Percentiles rank a stretch among this genome's conserved stretches.
phyloP scores from a whole-genome alignment of 1,140 invertebrate genomes.

The Maconellicoccus hirsutus region DNA sequence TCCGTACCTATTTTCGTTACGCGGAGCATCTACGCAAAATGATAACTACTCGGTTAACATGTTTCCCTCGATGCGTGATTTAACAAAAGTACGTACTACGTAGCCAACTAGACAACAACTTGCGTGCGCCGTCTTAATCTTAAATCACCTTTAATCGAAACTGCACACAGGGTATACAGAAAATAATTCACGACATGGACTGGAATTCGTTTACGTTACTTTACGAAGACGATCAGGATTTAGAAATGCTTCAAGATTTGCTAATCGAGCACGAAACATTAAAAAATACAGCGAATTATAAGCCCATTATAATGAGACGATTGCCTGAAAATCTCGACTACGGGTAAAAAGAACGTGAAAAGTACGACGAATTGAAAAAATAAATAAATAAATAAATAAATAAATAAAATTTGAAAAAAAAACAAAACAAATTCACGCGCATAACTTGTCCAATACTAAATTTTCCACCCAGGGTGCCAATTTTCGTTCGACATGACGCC shows the following conservation, averaged over 20 bases:
- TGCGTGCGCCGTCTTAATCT: too few relatives aligned
- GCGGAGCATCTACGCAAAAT: not conserved
- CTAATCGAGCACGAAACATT: not conserved
- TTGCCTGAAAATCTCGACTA: not conserved
- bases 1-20: not conserved
- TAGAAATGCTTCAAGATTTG: not conserved
- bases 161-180: not conserved
- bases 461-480: too few relatives aligned
- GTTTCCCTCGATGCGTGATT: not conserved
- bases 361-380: too few relatives aligned
- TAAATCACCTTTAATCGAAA: too few relatives aligned
- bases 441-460: too few relatives aligned
- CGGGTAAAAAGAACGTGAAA: too few relatives aligned
- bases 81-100: slow-evolving; percentile 2
- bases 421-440: too few relatives aligned
- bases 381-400: too few relatives aligned
- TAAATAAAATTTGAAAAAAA: too few relatives aligned
- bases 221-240: slow-evolving; percentile 1
- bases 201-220: slow-evolving; percentile 2
- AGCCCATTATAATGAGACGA: not conserved
- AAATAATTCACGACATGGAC: slow-evolving; percentile 13
- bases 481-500: too few relatives aligned
- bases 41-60: not conserved
- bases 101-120: too few relatives aligned
- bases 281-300: not conserved